Base-by-base conservation (phyloP, 2,797 vertebrate genomes). In the Erpetoichthys calabaricus region DNA sequence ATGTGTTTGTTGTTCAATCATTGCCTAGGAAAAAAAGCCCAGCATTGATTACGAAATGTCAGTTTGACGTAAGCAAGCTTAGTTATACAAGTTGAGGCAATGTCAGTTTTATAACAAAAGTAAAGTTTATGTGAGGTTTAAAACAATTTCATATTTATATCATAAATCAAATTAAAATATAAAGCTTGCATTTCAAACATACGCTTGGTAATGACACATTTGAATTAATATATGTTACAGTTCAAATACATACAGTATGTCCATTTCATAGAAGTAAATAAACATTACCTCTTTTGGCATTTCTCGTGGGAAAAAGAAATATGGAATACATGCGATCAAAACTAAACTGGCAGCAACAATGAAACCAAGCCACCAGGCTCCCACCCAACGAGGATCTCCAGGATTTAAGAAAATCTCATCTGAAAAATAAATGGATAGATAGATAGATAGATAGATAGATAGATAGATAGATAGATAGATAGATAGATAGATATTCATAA, bases 281-380 rank as follows among this genome's bases (percentile, higher is more conserved):
- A 4, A 8, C 9, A 66, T 63, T 67, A 90, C 91, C 88, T 97
- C 87, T 66, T 73, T 89, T 0, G 71, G 66, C 86, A 98, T 87
- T 45, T 82, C 73, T 49, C 67, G 76, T 3, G 94, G 94, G 70
- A 98, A 98, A 81, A 95, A 95, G 67, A 96, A 76, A 68, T 96
- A 96, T 0, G 94, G 94, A 63, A 85, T 64, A 0, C 91, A 85
- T 0, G 87, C 66, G 64, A 96, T 51, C 55, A 87, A 79, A 60
- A 94, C 87, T 0, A 86, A 46, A 3, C 79, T 76, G 9, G 88
- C 77, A 0, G 92, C 81, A 7, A 94, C 63, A 42, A 98, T 79
- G 77, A 97, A 97, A 1, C 94, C 92, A 0, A 97, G 75, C 94
- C 94, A 97, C 94, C 94, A 98, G 64, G 94, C 94, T 0, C 94